A percentile compares a stretch with the other conserved stretches of the same genome.
Conservation (phyloP, 2,888 invertebrate genomes). For the Hetaerina titia region DNA sequence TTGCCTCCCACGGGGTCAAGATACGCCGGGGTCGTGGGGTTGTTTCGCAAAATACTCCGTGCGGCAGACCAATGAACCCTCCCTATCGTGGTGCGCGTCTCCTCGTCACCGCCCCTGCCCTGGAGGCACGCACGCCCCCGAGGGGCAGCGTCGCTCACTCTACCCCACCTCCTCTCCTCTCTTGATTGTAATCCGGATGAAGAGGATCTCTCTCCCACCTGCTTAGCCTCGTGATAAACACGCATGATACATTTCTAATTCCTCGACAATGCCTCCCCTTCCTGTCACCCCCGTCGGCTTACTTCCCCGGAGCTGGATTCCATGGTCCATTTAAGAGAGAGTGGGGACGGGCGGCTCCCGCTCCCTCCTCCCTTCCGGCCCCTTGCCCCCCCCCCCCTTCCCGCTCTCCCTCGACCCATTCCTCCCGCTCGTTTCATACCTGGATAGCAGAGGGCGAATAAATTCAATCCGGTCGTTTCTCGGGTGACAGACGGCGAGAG, state of each 20-base stretch:
- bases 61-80: too few species aligned
- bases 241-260: conserved; percentile 38
- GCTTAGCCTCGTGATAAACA: conserved; percentile 19
- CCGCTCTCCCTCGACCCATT: neutral
- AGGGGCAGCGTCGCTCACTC: neutral
- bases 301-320: conserved; percentile 29
- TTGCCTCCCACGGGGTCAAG: too few species aligned
- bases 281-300: conserved; percentile 38
- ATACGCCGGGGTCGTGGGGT: too few species aligned
- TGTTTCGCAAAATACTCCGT: too few species aligned
- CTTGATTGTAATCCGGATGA: conserved; percentile 51
- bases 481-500: neutral
- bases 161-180: neutral
- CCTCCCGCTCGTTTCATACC: neutral
- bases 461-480: conserved; percentile 6
- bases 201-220: neutral
- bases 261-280: neutral
- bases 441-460: neutral
- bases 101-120: neutral
- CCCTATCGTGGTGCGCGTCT: too few species aligned
- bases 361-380: neutral
- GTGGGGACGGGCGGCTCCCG: neutral
- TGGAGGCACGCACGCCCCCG: neutral
- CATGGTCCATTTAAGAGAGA: neutral
- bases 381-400: neutral